These are phyloP conservation scores for Triplophysa yarkandensis DNA, from an alignment of 2,797 vertebrate species.

Conservation along the genomic window DNA sequence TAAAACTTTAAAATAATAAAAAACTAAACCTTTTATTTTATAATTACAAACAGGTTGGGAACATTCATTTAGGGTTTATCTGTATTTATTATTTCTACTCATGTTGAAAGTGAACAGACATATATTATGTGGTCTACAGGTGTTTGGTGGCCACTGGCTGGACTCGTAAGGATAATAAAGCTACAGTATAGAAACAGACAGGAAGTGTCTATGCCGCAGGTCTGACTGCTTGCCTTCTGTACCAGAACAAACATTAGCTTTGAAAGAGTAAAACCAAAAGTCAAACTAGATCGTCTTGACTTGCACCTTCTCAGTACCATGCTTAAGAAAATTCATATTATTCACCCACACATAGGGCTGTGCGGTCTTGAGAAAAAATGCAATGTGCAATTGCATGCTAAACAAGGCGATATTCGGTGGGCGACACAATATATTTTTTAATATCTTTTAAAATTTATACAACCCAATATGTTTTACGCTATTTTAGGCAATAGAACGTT, in stretches of 20 bases:
- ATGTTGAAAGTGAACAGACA: neutral
- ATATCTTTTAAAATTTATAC: too few relatives aligned
- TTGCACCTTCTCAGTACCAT: neutral
- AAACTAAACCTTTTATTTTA: neutral
- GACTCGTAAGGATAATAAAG: conserved; percentile 33
- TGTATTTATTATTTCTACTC: neutral
- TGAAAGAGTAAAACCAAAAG: neutral
- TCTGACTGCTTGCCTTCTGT: conserved; percentile 19
- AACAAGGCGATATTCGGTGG: too few relatives aligned
- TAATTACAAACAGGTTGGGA: neutral
- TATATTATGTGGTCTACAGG: neutral
- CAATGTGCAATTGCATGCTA: too few relatives aligned
- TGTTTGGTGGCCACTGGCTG: conserved; percentile 4
- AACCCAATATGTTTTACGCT: too few relatives aligned
- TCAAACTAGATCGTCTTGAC: too few relatives aligned
- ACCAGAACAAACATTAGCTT: neutral
- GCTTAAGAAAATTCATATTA: neutral
- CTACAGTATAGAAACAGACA: conserved; percentile 40
- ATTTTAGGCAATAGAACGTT: too few relatives aligned
- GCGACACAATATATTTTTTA: too few relatives aligned
- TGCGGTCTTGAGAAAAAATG: too few relatives aligned
- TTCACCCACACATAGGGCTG: too few relatives aligned
- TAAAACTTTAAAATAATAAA: too few relatives aligned
- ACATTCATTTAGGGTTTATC: too few relatives aligned
- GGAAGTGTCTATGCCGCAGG: conserved; percentile 43